Evolutionary conservation across 2,113 vertebrate species (phyloP).

Genomic region (Oreochromis tanganicae): DNA sequence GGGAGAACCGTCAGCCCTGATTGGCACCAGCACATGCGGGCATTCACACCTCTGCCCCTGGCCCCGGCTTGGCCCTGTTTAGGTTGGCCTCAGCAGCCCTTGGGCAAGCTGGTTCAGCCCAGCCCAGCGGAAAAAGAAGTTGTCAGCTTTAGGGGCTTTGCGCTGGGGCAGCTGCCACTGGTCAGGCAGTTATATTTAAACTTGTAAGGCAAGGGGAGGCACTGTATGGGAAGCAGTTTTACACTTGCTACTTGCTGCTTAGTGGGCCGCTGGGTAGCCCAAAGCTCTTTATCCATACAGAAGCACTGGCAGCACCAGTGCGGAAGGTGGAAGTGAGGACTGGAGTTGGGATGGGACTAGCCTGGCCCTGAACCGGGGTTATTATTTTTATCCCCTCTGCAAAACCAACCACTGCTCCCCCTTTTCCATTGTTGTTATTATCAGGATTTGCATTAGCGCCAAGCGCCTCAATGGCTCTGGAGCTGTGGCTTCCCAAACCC

Average conservation of each 20-base stretch:
- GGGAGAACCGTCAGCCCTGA: constrained; percentile 74
- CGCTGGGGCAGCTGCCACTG: constrained; percentile 63
- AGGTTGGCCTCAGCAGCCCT: constrained; percentile 42
- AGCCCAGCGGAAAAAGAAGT: constrained; percentile 53
- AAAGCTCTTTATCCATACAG: constrained; percentile 71
- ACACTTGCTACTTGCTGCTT: constrained; percentile 72
- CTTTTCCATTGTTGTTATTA: constrained; percentile 19
- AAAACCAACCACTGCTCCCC: not conserved
- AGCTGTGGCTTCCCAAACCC: not conserved
- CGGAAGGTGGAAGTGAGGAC: constrained; percentile 14
- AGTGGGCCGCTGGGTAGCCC: constrained; percentile 43
- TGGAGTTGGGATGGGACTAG: constrained; percentile 8
- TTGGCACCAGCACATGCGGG: constrained; percentile 83
- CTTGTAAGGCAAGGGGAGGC: constrained; percentile 49
- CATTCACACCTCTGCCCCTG: constrained; percentile 69
- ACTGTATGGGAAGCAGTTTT: constrained; percentile 40
- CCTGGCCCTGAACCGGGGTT: constrained; percentile 9
- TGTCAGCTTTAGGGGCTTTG: constrained; percentile 73
- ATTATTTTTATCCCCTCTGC: constrained; percentile 13
- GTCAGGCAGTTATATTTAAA: constrained; percentile 72
- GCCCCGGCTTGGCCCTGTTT: constrained; percentile 40
- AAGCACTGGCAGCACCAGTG: constrained; percentile 49
- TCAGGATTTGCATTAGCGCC: constrained; percentile 14
- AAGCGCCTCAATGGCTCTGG: not conserved
- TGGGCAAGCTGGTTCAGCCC: constrained; percentile 1